These are phyloP conservation scores for Cynopterus brachyotis DNA, from an alignment of 2,113 vertebrate genomes.

Conservation along the genomic window DNA sequence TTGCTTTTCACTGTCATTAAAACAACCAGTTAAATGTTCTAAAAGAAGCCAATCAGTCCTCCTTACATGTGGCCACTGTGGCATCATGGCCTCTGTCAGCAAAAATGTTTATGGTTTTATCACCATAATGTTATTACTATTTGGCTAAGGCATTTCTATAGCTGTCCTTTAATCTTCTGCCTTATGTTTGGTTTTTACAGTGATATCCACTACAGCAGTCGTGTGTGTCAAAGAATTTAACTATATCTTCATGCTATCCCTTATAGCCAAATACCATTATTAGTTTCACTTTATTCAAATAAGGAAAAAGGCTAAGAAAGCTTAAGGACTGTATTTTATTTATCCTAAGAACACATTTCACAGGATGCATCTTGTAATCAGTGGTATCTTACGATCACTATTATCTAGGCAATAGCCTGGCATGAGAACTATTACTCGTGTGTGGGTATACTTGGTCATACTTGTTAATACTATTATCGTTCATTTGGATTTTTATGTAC, in stretches of 20 bases:
- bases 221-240: neutral
- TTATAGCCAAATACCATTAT: neutral
- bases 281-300: neutral
- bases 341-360: neutral
- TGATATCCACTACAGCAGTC: neutral
- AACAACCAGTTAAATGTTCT: neutral
- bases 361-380: neutral
- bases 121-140: neutral
- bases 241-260: neutral
- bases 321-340: neutral
- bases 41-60: neutral
- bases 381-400: neutral
- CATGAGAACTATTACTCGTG: neutral
- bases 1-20: neutral
- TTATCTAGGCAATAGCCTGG: neutral
- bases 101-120: neutral
- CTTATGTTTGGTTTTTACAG: neutral
- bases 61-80: neutral
- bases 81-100: neutral
- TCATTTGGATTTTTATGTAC: neutral
- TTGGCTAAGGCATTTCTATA: neutral
- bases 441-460: neutral
- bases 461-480: neutral
- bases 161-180: neutral
- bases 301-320: neutral